Evolutionary conservation across 1,140 invertebrate species (phyloP), one percentile per base, ranked within the genome.

Genomic region (Pseudomyrmex gracilis): DNA sequence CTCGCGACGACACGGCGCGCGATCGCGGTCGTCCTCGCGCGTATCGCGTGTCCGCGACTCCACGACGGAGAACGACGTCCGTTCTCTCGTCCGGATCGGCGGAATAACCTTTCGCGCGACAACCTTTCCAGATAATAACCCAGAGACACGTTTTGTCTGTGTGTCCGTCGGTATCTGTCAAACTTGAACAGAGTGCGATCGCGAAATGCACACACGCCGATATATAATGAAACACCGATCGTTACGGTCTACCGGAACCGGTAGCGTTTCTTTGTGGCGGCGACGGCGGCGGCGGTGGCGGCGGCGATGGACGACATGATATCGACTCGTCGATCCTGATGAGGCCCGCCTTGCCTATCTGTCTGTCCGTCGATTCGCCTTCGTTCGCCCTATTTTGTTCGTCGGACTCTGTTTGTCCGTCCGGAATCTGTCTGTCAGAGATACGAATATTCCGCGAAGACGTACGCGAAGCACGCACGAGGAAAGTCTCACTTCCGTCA

Each of bases 261-360:
- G 61, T 17, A 66, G 53, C 64, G 66, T 70, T 80, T 22, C 76
- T 80, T 80, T 80, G 76, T 80, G 76, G 53, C 53, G 64, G 53
- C 51, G 49, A 9, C 49, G 12, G 76, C 64, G 76, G 53, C 66
- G 64, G 53, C 76, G 76, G 53, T 53, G 66, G 53, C 76, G 76
- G 53, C 66, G 53, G 53, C 76, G 66, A 53, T 43, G 53, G 43
- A 61, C 76, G 76, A 34, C 34, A 34, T 53, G 66, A 80, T 80
- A 80, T 80, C 76, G 76, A 70, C 76, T 70, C 76, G 76, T 68
- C 63, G 74, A 78, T 68, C 63, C 76, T 34, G 76, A 15, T 66
- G 66, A 80, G 53, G 76, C 64, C 64, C 63, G 63, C 84, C 63
- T 43, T 70, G 13, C 24, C 68, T 70, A 15, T 1, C 17, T 61